Base-by-base conservation (phyloP, 1,140 invertebrate genomes). In the Physella acuta region DNA sequence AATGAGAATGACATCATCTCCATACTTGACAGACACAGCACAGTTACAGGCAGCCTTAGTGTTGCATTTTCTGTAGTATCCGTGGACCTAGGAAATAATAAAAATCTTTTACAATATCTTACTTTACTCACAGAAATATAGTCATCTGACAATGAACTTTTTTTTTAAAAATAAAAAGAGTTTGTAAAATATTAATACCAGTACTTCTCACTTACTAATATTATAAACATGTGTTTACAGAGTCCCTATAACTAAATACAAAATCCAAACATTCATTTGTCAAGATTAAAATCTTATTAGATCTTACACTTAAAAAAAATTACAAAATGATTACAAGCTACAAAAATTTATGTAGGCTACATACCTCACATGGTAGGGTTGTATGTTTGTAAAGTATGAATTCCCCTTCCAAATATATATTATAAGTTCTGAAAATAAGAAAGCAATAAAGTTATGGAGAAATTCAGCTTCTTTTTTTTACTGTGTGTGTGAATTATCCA, bases 401-500 rank as follows among this genome's bases (percentile, higher is more conserved):
- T 61, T 82, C 78, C 64, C 83, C 83, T 62, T 83, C 75, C 53
- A 71, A 75, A 63, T 78, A 80, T 63, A 81, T 80, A 71, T 85
- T 73, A 65, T 80, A 83, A 24, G 56, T 61, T 39, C 77, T 84
- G 70, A 65, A 75, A 67, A 62, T 24, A 69, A 70, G 44, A 72
- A 61, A 68, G 20, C 28, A 58, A 65, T 53, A 31, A 17, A 34
- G 8, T 39, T n/a, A 53, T n/a, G 28, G 26, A 65, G 16, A 59
- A 39, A 14, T 11, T n/a, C 11, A 14, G 17, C 8, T 26, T 17
- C 17, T 56, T n/a, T 8, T 56, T 56, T 56, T 14, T 56, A 28
- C 24, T 56, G 8, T 56, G 8, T 44, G 8, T 20, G 8, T 20
- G 20, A 44, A 20, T 44, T 44, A 44, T 44, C 39, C 20, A 11